These are phyloP conservation scores for Actinernus sp. DNA, from an alignment of 92 coral and sea anemone species.

Conservation along the genomic window DNA sequence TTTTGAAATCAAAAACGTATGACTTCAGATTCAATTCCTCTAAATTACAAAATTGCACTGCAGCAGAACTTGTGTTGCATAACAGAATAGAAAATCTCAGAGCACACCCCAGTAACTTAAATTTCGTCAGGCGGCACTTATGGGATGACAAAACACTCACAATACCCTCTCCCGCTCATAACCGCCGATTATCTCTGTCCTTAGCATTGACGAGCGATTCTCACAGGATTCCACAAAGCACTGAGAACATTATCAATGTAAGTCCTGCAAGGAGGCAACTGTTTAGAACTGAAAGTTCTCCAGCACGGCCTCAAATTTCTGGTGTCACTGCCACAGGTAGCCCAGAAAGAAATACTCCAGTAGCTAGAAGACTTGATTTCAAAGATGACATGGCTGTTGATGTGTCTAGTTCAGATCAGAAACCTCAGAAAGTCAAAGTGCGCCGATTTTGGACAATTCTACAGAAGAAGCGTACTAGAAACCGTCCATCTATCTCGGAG, in stretches of 20 bases:
- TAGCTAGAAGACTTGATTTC: conserved; percentile 60
- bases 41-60: conserved; percentile 11
- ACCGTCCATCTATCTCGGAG: conserved; percentile 20
- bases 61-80: conserved; percentile 39
- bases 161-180: conserved; percentile 54
- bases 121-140: conserved; percentile 69
- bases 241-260: conserved; percentile 5
- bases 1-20: conserved; percentile 5
- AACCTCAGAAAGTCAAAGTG: conserved; percentile 69
- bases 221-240: conserved; percentile 63
- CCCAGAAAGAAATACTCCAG: conserved; percentile 17
- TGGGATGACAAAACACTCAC: conserved; percentile 50
- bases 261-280: conserved; percentile 7
- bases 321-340: not conserved
- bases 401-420: conserved; percentile 31
- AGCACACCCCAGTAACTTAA: conserved; percentile 76
- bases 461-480: conserved; percentile 64
- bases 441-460: conserved; percentile 75
- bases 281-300: conserved; percentile 10
- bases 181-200: conserved; percentile 58
- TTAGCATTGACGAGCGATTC: conserved; percentile 59
- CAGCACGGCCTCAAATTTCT: not conserved
- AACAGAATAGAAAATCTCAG: conserved; percentile 74
- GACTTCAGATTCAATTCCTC: not conserved
- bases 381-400: conserved; percentile 83